Evolutionary conservation across 1,140 invertebrate genomes (phyloP).

Genomic region (Trichonephila inaurata): DNA sequence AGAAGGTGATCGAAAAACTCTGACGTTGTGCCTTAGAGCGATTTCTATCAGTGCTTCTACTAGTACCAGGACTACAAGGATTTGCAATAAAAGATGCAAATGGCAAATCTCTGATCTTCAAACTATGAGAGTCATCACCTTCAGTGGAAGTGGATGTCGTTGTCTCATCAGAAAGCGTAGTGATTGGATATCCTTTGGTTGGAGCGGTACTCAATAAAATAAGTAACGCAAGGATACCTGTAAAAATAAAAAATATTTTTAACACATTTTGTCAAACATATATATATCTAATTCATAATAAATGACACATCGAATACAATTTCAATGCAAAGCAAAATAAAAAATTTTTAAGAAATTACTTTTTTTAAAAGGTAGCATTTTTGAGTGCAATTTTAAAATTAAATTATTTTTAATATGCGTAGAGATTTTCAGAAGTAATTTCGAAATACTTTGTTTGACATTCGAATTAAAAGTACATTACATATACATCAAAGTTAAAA

Average conservation of each 20-base stretch:
- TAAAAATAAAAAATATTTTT: background rate
- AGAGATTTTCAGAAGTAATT: too few relatives aligned
- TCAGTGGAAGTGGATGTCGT: background rate
- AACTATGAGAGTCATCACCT: background rate
- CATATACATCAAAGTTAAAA: too few relatives aligned
- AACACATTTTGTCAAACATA: too few relatives aligned
- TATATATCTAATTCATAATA: too few relatives aligned
- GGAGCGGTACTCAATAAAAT: background rate
- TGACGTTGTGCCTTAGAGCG: background rate
- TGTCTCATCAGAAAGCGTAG: background rate
- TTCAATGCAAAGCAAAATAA: too few relatives aligned
- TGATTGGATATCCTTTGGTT: slow-evolving; percentile 7
- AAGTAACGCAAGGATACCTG: slow-evolving; percentile 41
- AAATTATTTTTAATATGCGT: too few relatives aligned
- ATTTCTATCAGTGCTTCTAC: background rate
- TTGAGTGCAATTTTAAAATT: too few relatives aligned
- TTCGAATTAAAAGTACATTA: too few relatives aligned
- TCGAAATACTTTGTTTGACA: too few relatives aligned
- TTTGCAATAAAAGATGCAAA: slow-evolving; percentile 21
- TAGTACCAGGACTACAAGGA: slow-evolving; percentile 36
- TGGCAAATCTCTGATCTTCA: slow-evolving; percentile 29
- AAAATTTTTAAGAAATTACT: too few relatives aligned
- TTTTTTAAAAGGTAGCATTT: too few relatives aligned
- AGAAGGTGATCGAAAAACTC: background rate
- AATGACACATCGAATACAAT: too few relatives aligned